Base-by-base conservation (phyloP, 2,797 vertebrate species). In the Ataeniobius toweri region DNA sequence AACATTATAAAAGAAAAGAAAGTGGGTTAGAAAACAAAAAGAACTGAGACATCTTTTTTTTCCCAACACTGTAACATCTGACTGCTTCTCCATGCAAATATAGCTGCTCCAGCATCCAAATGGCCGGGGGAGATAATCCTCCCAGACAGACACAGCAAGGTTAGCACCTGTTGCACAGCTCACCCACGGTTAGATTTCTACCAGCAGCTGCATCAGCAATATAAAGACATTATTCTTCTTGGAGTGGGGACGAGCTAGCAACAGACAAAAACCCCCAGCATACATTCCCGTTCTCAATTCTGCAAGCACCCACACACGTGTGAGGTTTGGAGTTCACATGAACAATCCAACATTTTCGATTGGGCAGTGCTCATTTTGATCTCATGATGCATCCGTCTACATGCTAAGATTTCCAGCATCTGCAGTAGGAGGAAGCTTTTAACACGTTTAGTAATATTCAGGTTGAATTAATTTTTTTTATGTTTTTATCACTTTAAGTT, bases 201-300 rank as follows among this genome's bases (percentile, higher is more conserved):
- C 77, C 79, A 89, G 85, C 73, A 88, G 90, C 90, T 93, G 86
- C 89, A 88, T 94, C 91, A 92, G 91, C 91, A 93, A 81, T 74
- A 86, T 48, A 28, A 58, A 84, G 81, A 71, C 18, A 24, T 84
- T 73, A 76, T 24, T 84, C 78, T 75, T 50, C 50, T 73, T 68
- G 56, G 72, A 75, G 84, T 83, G 78, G 77, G 82, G 84, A 89
- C 78, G 75, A 76, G 80, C 65, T 56, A 76, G 86, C 80, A 28
- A 50, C 36, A 9, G 6, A 36, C 14, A 18, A 67, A 69, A 86
- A 71, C 80, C 58, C 18, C 63, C 26, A 50, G 55, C 24, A 74
- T 28, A 67, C 71, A 69, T 16, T 74, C 65, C 48, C 58, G 55
- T 71, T 22, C 20, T 69, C 55, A 58, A 55, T 36, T 68, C 39